Conservation (phyloP, 2,888 invertebrate species). For the Eueremaeus valkanovi region DNA sequence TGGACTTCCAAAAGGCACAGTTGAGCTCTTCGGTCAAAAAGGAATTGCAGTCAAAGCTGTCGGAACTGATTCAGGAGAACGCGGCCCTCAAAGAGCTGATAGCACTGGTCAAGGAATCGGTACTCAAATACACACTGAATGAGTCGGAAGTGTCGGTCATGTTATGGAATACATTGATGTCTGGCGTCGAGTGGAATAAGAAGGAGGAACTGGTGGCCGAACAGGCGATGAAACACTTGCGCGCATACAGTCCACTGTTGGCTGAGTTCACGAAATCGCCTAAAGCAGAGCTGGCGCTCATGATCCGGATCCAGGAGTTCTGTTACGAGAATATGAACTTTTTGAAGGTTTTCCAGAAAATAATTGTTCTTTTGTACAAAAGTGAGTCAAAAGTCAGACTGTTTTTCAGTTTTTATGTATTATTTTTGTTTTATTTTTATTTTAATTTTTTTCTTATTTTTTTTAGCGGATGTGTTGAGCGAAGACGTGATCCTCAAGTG, state of each 20-base stretch:
- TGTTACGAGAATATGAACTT: conserved; percentile 99
- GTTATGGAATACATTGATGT: conserved; percentile 93
- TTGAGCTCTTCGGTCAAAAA: conserved; percentile 73
- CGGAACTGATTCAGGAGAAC: conserved; percentile 80
- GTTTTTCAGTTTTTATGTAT: background rate
- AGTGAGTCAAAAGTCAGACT: conserved; percentile 57
- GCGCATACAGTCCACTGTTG: conserved; percentile 71
- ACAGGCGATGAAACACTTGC: conserved; percentile 69
- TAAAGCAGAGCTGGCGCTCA: conserved; percentile 78
- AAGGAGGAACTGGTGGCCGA: conserved; percentile 94
- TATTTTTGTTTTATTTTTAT: background rate
- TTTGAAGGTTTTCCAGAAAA: conserved; percentile 97
- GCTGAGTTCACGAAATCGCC: conserved; percentile 79
- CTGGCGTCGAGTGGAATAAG: conserved; percentile 95
- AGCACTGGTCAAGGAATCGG: conserved; percentile 78
- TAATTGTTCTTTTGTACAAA: conserved; percentile 92
- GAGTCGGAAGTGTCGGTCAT: conserved; percentile 85
- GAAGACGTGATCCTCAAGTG: conserved; percentile 94
- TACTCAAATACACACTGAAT: conserved; percentile 72
- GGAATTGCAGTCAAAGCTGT: conserved; percentile 67
- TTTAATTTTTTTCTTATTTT: conserved; percentile 47
- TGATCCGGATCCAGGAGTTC: conserved; percentile 91
- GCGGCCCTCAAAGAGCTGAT: conserved; percentile 71
- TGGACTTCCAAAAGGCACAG: conserved; percentile 57
- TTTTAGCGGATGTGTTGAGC: conserved; percentile 77